Evolutionary conservation across 2,888 invertebrate genomes (phyloP).

Genomic region (Polyommatus icarus): DNA sequence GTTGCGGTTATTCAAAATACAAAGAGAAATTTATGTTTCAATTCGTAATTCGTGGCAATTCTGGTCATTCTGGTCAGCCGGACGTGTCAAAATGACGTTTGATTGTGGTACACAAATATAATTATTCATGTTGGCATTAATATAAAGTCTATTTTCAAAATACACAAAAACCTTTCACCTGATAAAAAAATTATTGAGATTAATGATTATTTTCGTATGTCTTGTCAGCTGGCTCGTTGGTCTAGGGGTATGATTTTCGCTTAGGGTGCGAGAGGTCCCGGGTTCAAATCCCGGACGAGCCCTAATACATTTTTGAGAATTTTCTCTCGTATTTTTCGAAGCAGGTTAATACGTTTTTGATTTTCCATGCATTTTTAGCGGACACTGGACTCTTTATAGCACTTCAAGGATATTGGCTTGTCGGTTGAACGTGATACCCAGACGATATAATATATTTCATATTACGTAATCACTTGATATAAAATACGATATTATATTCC

Average conservation of each 20-base stretch:
- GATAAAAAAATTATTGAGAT: background rate
- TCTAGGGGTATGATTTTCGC: conserved; percentile 82
- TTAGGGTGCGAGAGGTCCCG: conserved; percentile 81
- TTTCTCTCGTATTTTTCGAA: background rate
- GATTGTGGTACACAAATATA: background rate
- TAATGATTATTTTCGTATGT: background rate
- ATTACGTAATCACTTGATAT: background rate
- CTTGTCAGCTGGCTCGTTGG: conserved; percentile 71
- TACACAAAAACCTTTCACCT: background rate
- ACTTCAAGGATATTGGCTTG: background rate
- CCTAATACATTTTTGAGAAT: conserved; percentile 44
- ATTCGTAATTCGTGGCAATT: background rate
- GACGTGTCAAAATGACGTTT: conserved; percentile 7
- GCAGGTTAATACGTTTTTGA: background rate
- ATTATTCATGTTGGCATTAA: background rate
- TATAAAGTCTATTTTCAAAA: background rate
- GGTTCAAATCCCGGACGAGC: conserved; percentile 82
- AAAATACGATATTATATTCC: background rate
- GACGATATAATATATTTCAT: background rate
- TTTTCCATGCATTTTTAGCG: conserved; percentile 1
- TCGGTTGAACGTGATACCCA: background rate
- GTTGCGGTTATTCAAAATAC: background rate
- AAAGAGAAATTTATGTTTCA: conserved; percentile 15
- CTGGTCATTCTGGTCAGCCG: background rate
- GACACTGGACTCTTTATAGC: background rate